Conservation (phyloP, 2,888 invertebrate species). For the Zele albiditarsus region DNA sequence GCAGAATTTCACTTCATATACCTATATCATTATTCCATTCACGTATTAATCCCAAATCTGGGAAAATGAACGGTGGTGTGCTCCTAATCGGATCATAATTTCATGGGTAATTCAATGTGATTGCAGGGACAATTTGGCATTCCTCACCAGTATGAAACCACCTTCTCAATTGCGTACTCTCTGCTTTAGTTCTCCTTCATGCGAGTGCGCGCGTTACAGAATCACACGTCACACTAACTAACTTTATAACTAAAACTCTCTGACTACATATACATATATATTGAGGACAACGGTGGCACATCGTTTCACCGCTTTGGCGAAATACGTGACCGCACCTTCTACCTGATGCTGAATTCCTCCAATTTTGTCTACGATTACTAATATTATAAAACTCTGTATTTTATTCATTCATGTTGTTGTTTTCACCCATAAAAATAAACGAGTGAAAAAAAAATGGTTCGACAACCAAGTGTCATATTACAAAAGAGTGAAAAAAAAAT, state of each 20-base stretch:
- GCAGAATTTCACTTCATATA: background rate
- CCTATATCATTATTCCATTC: constrained; percentile 54
- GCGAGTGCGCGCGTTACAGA: constrained; percentile 49
- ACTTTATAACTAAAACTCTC: constrained; percentile 56
- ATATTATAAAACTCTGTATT: no score
- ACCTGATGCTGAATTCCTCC: constrained; percentile 9
- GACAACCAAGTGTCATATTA: no score
- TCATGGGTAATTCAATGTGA: constrained; percentile 59
- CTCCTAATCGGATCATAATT: constrained; percentile 63
- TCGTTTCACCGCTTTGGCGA: constrained; percentile 43
- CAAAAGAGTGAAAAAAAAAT: background rate
- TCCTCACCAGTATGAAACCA: constrained; percentile 45
- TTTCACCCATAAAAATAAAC: no score
- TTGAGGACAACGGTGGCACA: constrained; percentile 36
- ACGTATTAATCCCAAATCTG: constrained; percentile 60
- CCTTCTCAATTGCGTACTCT: constrained; percentile 27
- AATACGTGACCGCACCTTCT: constrained; percentile 51
- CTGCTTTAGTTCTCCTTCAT: constrained; percentile 45
- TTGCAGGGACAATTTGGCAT: constrained; percentile 60
- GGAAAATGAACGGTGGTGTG: constrained; percentile 49
- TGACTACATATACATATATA: constrained; percentile 40
- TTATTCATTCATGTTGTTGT: no score
- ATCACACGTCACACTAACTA: constrained; percentile 60
- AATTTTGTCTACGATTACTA: constrained; percentile 32
- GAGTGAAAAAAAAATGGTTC: no score